Percentiles rank a stretch among this genome's conserved stretches.
These are phyloP conservation scores for Stegodyphus dumicola DNA, from an alignment of 1,140 invertebrate genomes.

Conservation along the genomic window DNA sequence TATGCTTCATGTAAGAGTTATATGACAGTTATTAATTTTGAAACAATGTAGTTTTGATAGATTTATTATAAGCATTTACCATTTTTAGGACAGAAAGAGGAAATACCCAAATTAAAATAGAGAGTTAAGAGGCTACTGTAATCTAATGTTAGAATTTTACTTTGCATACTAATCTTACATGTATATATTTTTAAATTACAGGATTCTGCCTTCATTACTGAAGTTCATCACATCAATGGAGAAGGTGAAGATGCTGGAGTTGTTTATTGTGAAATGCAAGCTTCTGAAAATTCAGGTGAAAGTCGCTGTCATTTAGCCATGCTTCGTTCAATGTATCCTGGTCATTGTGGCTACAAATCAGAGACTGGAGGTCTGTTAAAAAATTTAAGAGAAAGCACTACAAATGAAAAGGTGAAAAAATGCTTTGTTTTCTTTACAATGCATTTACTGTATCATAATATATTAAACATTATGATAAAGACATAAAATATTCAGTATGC, in stretches of 20 bases:
- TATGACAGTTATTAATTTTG: too few relatives aligned
- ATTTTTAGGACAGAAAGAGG: too few relatives aligned
- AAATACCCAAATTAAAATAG: too few relatives aligned
- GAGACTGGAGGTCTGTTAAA: constrained; percentile 85
- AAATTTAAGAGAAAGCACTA: constrained; percentile 84
- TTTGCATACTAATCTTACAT: constrained; percentile 5
- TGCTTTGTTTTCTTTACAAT: not conserved
- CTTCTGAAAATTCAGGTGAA: constrained; percentile 83
- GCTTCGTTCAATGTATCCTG: constrained; percentile 79
- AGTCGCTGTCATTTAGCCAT: constrained; percentile 74
- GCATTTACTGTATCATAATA: too few relatives aligned
- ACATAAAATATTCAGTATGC: too few relatives aligned
- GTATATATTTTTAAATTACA: constrained; percentile 64
- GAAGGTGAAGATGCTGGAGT: constrained; percentile 90
- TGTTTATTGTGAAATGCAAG: constrained; percentile 95
- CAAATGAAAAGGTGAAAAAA: constrained; percentile 79
- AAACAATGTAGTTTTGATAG: too few relatives aligned
- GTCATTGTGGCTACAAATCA: constrained; percentile 84
- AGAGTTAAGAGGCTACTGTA: too few relatives aligned
- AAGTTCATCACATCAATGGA: constrained; percentile 91
- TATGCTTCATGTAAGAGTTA: too few relatives aligned
- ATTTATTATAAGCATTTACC: too few relatives aligned
- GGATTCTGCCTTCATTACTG: constrained; percentile 85
- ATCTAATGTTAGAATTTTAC: too few relatives aligned
- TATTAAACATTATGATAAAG: too few relatives aligned